Evolutionary conservation across 2,113 vertebrate genomes (phyloP).

Genomic region (Strix uralensis): DNA sequence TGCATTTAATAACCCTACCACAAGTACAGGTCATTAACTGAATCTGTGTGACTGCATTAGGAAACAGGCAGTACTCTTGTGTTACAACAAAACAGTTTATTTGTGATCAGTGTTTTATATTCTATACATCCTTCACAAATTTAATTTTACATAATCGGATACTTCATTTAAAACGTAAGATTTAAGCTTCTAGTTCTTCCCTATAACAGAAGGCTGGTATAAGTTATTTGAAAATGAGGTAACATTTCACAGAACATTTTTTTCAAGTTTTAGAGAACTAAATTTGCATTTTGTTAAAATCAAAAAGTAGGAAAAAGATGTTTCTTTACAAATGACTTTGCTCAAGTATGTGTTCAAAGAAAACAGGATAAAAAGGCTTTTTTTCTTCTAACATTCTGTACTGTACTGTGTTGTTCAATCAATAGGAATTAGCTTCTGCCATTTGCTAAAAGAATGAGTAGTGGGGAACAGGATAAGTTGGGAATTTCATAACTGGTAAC

Average conservation of each 20-base stretch:
- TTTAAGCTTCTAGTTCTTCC: slow-evolving; percentile 79
- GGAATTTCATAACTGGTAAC: slow-evolving; percentile 99
- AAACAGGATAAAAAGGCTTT: slow-evolving; percentile 79
- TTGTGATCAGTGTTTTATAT: slow-evolving; percentile 87
- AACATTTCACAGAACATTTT: slow-evolving; percentile 99
- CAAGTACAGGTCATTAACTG: slow-evolving; percentile 66
- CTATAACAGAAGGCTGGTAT: slow-evolving; percentile 86
- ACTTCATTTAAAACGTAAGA: slow-evolving; percentile 81
- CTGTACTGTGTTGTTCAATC: slow-evolving; percentile 78
- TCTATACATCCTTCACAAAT: slow-evolving; percentile 94
- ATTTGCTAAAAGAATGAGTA: slow-evolving; percentile 99
- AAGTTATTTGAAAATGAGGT: slow-evolving; percentile 95
- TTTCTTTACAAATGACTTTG: slow-evolving; percentile 87
- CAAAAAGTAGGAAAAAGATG: slow-evolving; percentile 86
- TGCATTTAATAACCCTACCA: slow-evolving; percentile 71
- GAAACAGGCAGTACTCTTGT: slow-evolving; percentile 83
- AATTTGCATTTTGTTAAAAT: slow-evolving; percentile 88
- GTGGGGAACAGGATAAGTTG: slow-evolving; percentile 95
- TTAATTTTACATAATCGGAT: slow-evolving; percentile 87
- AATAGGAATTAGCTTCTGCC: slow-evolving; percentile 79
- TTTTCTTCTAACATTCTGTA: slow-evolving; percentile 86
- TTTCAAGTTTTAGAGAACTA: slow-evolving; percentile 97
- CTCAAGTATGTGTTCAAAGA: slow-evolving; percentile 84
- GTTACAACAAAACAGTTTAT: slow-evolving; percentile 94
- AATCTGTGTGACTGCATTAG: slow-evolving; percentile 72